Evolutionary conservation across 2,113 vertebrate genomes (phyloP).

Genomic region (Lepus timidus): DNA sequence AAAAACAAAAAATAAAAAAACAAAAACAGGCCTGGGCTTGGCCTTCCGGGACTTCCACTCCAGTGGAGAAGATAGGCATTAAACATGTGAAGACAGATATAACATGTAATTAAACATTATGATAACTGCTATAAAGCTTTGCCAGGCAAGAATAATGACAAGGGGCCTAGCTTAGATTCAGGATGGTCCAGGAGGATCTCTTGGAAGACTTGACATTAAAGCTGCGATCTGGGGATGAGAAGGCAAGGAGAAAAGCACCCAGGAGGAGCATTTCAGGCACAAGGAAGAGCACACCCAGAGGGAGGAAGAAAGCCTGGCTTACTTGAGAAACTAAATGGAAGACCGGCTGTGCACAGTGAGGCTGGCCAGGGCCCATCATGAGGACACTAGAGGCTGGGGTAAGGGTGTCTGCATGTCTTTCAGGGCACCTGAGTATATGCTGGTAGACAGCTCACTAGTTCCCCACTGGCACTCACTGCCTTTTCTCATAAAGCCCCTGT

Average conservation of each 20-base stretch:
- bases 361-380: background rate
- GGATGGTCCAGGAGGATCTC: background rate
- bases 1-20: background rate
- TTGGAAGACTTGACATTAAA: background rate
- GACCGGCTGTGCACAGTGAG: background rate
- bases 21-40: slow-evolving; percentile 65
- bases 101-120: slow-evolving; percentile 72
- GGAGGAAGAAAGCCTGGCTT: background rate
- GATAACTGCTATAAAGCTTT: slow-evolving; percentile 68
- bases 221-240: background rate
- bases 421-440: background rate
- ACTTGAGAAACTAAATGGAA: background rate
- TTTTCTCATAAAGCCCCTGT: background rate
- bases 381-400: fast-evolving
- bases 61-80: slow-evolving; percentile 53
- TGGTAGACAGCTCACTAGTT: background rate
- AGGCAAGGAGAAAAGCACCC: background rate
- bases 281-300: background rate
- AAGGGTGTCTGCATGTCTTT: background rate
- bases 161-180: slow-evolving; percentile 45
- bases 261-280: background rate
- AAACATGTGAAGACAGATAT: slow-evolving; percentile 66
- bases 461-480: background rate
- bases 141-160: slow-evolving; percentile 62
- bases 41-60: slow-evolving; percentile 44